phyloP scores from a whole-genome alignment of 2,888 invertebrate species.

The Stenolophus ochropezus region DNA sequence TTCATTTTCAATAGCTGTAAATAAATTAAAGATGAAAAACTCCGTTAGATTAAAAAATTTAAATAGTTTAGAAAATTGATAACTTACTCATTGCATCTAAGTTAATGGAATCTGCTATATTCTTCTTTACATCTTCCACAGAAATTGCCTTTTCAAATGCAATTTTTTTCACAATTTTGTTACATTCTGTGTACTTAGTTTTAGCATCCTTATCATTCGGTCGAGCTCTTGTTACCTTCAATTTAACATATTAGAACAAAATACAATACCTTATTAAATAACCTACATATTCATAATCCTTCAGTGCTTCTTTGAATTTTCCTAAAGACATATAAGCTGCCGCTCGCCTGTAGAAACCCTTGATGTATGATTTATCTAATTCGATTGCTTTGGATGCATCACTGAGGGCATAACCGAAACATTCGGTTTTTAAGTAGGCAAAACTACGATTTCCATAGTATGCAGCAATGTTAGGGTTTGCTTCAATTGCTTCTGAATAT shows the following conservation, averaged over 20 bases:
- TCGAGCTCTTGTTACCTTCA: conserved; percentile 92
- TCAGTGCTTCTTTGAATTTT: conserved; percentile 96
- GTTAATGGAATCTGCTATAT: conserved; percentile 91
- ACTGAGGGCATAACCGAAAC: conserved; percentile 93
- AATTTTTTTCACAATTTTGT: conserved; percentile 94
- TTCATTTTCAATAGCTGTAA: conserved; percentile 92
- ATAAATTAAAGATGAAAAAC: neutral
- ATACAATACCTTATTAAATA: conserved; percentile 22
- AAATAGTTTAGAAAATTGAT: conserved; percentile 18
- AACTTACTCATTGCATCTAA: conserved; percentile 91
- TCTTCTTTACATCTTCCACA: conserved; percentile 90
- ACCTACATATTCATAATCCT: conserved; percentile 96
- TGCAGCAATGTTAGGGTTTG: conserved; percentile 88
- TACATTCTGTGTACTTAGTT: conserved; percentile 93
- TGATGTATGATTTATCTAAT: conserved; percentile 91
- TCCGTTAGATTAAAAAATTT: too few relatives aligned
- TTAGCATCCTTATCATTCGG: conserved; percentile 97
- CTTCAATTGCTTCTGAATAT: conserved; percentile 91
- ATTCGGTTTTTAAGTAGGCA: conserved; percentile 94
- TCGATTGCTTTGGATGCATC: conserved; percentile 96
- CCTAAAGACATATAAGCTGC: conserved; percentile 98
- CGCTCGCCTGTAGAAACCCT: conserved; percentile 98
- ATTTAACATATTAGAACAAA: conserved; percentile 3
- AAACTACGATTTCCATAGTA: conserved; percentile 97
- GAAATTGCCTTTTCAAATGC: conserved; percentile 98